Percentiles rank a stretch among this genome's conserved stretches.
Conservation (phyloP, 2,113 vertebrate species). For the Meles meles region DNA sequence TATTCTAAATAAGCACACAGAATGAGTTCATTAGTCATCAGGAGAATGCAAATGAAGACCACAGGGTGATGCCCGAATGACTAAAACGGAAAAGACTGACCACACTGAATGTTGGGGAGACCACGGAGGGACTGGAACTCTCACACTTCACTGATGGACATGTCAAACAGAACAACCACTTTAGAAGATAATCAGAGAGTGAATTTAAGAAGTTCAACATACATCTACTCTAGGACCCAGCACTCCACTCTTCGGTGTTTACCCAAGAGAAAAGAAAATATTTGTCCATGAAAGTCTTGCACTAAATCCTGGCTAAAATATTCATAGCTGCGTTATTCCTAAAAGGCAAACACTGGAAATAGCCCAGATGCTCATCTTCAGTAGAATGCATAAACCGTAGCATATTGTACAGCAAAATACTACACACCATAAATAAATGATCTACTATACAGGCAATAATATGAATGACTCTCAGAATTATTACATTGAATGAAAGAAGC, state of each 20-base stretch:
- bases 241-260: background rate
- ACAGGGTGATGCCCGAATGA: background rate
- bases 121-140: background rate
- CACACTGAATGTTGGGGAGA: background rate
- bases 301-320: background rate
- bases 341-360: background rate
- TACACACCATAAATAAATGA: background rate
- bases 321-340: background rate
- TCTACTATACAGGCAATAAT: background rate
- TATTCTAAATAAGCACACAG: background rate
- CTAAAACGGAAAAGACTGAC: background rate
- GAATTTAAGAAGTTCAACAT: background rate
- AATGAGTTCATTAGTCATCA: background rate
- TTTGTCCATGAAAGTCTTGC: background rate
- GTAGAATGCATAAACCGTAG: background rate
- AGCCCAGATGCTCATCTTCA: background rate
- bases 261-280: background rate
- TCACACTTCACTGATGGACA: background rate
- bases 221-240: background rate
- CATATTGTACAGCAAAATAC: background rate
- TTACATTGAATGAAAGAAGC: background rate
- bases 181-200: background rate
- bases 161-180: background rate
- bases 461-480: background rate
- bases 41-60: slow-evolving; percentile 4